Evolutionary conservation across 2,113 vertebrate species (phyloP).

Genomic region (Monopterus albus): DNA sequence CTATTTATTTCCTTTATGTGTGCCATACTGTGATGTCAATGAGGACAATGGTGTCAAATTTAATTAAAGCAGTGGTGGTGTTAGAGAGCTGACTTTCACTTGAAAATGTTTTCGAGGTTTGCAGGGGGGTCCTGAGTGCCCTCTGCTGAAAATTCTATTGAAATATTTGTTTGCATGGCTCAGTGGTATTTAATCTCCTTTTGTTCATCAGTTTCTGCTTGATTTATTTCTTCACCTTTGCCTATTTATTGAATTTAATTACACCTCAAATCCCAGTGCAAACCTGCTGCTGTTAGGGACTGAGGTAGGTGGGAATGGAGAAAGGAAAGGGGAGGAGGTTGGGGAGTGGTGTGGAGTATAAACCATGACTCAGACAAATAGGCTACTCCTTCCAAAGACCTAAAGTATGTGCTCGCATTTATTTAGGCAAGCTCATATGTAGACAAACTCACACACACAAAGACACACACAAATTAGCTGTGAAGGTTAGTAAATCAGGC

Average conservation of each 20-base stretch:
- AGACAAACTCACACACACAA: constrained; percentile 18
- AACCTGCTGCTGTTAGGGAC: constrained; percentile 67
- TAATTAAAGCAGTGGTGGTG: constrained; percentile 42
- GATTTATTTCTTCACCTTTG: constrained; percentile 87
- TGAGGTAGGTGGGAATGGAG: constrained; percentile 47
- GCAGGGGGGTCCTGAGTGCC: constrained; percentile 56
- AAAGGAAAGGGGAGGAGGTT: constrained; percentile 39
- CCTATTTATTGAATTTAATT: constrained; percentile 89
- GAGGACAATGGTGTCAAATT: constrained; percentile 41
- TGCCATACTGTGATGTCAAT: constrained; percentile 54
- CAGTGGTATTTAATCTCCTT: constrained; percentile 86
- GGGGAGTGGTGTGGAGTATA: constrained; percentile 36
- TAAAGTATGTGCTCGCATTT: constrained; percentile 50
- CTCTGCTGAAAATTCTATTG: constrained; percentile 81
- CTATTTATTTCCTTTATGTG: constrained; percentile 63
- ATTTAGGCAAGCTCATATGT: constrained; percentile 29
- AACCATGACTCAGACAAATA: constrained; percentile 73
- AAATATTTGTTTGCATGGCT: constrained; percentile 86
- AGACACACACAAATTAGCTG: constrained; percentile 31
- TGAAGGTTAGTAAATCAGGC: constrained; percentile 67
- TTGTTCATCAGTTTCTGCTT: constrained; percentile 87
- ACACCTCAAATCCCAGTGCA: constrained; percentile 80
- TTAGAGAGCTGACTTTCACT: constrained; percentile 53
- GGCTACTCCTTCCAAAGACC: constrained; percentile 56
- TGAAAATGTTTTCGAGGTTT: constrained; percentile 61